phyloP scores from a whole-genome alignment of 1,140 invertebrate genomes.

The Oncopeltus fasciatus region DNA sequence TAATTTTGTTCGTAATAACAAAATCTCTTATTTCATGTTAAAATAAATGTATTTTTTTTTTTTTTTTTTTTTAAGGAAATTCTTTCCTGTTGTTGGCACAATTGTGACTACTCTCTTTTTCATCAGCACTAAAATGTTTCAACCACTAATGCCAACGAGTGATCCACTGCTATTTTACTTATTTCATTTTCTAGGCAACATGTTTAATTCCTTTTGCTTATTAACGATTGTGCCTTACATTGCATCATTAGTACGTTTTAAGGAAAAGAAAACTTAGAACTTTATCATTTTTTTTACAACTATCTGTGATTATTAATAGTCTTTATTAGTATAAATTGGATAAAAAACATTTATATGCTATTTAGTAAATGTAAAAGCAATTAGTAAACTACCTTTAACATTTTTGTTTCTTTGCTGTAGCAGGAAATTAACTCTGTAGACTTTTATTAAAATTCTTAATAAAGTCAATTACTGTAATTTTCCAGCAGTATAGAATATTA shows the following conservation, averaged over 20 bases:
- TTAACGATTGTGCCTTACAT: slow-evolving; percentile 20
- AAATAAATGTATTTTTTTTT: background rate
- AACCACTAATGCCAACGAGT: slow-evolving; percentile 19
- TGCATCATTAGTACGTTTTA: slow-evolving; percentile 18
- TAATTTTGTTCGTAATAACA: background rate
- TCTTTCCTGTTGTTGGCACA: slow-evolving; percentile 21
- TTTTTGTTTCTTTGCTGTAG: too few relatives aligned
- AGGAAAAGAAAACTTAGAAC: slow-evolving; percentile 13
- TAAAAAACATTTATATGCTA: too few relatives aligned
- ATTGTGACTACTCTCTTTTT: slow-evolving; percentile 18
- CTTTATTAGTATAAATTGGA: too few relatives aligned
- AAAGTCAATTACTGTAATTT: too few relatives aligned
- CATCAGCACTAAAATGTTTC: slow-evolving; percentile 17
- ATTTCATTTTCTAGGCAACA: slow-evolving; percentile 19
- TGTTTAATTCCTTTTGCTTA: slow-evolving; percentile 17
- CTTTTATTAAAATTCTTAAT: too few relatives aligned
- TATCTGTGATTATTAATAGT: too few relatives aligned
- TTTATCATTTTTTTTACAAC: too few relatives aligned
- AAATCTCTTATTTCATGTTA: too few relatives aligned
- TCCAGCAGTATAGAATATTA: too few relatives aligned
- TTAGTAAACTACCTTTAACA: too few relatives aligned
- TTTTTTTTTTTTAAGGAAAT: slow-evolving; percentile 13
- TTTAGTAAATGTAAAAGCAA: too few relatives aligned
- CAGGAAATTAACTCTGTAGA: too few relatives aligned
- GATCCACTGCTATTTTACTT: slow-evolving; percentile 19